Conservation (phyloP, 2,797 vertebrate species). For the Pelochelys cantorii region DNA sequence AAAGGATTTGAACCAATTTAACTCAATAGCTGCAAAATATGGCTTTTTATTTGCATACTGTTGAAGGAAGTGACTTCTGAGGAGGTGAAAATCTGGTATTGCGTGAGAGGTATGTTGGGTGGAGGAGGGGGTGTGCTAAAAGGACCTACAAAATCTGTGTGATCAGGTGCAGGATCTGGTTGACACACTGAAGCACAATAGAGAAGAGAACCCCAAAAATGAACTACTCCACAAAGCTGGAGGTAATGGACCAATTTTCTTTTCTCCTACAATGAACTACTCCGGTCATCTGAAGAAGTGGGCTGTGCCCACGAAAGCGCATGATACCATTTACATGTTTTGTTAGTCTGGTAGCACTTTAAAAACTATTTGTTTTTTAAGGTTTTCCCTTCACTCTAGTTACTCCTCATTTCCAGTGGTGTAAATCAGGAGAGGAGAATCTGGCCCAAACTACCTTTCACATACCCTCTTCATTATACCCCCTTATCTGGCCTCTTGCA, state of each 20-base stretch:
- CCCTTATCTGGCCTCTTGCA: not conserved
- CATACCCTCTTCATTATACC: not conserved
- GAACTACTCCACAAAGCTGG: rapidly evolving
- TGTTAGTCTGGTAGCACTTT: no score
- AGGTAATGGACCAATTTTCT: not conserved
- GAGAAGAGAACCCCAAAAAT: not conserved
- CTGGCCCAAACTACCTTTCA: not conserved
- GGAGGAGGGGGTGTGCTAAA: not conserved
- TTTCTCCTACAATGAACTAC: not conserved
- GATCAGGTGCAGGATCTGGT: not conserved
- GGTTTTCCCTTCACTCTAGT: not conserved
- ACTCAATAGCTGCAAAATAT: not conserved
- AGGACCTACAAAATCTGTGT: not conserved
- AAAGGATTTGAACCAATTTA: not conserved
- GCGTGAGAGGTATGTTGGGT: not conserved
- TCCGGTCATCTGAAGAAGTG: no score
- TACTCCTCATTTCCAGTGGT: not conserved
- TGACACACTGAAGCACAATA: not conserved
- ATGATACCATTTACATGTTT: no score
- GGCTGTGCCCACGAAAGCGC: no score
- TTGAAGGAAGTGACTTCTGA: not conserved
- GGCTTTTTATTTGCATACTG: not conserved
- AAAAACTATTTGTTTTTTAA: no score
- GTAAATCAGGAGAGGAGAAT: not conserved
- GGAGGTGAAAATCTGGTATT: not conserved